A percentile compares a stretch with the other conserved stretches of the same genome.
Conservation (phyloP, 2,113 vertebrate species). For the Colistium nudipinnis region DNA sequence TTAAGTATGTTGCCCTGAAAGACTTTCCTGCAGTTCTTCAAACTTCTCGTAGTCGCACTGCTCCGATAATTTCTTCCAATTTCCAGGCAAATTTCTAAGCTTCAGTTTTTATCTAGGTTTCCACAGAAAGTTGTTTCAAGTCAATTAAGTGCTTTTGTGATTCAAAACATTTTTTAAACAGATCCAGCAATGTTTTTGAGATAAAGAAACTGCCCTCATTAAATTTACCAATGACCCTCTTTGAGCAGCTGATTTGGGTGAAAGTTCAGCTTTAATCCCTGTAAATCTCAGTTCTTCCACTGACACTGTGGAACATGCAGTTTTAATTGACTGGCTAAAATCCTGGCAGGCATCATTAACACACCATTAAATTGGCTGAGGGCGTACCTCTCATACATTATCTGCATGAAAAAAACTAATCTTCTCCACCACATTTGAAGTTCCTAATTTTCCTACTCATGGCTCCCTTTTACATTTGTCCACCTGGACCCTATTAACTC, state of each 20-base stretch:
- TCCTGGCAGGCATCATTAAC: conserved; percentile 49
- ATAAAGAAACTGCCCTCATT: conserved; percentile 60
- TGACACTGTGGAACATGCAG: conserved; percentile 51
- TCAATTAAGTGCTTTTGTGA: conserved; percentile 53
- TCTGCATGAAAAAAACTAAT: background rate
- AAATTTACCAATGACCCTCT: conserved; percentile 56
- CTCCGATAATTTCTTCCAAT: conserved; percentile 22
- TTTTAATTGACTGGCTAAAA: conserved; percentile 65
- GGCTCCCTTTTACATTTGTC: background rate
- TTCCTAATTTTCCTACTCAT: background rate
- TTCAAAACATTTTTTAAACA: conserved; percentile 46
- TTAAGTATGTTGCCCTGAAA: background rate
- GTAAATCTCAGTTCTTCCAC: conserved; percentile 49
- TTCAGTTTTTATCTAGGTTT: conserved; percentile 47
- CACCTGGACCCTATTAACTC: background rate
- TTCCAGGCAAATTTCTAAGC: conserved; percentile 14
- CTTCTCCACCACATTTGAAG: background rate
- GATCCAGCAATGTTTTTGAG: conserved; percentile 41
- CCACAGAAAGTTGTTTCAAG: conserved; percentile 47
- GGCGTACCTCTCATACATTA: conserved; percentile 17
- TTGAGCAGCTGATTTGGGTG: conserved; percentile 42
- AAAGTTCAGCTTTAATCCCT: conserved; percentile 66
- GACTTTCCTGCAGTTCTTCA: conserved; percentile 24
- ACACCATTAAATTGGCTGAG: conserved; percentile 48
- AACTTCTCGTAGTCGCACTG: conserved; percentile 10